phyloP scores from a whole-genome alignment of 2,113 vertebrate species.

The Clupea harengus region DNA sequence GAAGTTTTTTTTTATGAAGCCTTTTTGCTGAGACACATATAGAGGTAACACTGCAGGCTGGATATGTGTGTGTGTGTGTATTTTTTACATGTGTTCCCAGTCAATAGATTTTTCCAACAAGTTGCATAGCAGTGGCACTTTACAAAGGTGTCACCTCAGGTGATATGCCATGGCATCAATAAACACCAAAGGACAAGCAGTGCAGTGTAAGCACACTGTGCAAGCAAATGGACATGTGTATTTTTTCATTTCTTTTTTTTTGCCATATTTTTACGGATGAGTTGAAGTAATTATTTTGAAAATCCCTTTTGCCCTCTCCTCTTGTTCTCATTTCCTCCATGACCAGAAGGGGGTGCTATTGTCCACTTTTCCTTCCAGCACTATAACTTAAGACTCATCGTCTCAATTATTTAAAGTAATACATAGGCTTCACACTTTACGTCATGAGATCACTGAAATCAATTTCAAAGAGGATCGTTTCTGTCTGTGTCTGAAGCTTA shows the following conservation, averaged over 20 bases:
- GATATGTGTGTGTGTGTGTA: background rate
- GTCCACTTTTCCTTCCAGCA: background rate
- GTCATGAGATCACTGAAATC: background rate
- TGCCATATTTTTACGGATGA: background rate
- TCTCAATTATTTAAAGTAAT: background rate
- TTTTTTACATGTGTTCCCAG: background rate
- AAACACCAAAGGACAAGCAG: background rate
- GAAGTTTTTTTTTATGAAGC: background rate
- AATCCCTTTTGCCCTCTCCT: background rate
- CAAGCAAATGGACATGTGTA: background rate
- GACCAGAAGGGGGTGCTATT: constrained; percentile 10
- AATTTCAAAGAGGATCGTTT: background rate
- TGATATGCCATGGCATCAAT: background rate
- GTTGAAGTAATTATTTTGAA: background rate
- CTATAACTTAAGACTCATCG: background rate
- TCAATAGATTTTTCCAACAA: background rate
- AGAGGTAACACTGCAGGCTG: background rate
- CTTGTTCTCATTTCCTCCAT: background rate
- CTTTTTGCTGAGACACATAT: background rate
- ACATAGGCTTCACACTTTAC: background rate
- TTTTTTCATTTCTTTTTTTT: background rate
- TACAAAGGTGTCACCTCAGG: background rate
- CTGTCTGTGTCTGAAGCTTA: background rate
- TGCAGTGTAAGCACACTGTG: background rate
- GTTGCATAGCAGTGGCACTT: background rate